Conservation (phyloP, 2,113 vertebrate genomes). For the Nerophis ophidion region DNA sequence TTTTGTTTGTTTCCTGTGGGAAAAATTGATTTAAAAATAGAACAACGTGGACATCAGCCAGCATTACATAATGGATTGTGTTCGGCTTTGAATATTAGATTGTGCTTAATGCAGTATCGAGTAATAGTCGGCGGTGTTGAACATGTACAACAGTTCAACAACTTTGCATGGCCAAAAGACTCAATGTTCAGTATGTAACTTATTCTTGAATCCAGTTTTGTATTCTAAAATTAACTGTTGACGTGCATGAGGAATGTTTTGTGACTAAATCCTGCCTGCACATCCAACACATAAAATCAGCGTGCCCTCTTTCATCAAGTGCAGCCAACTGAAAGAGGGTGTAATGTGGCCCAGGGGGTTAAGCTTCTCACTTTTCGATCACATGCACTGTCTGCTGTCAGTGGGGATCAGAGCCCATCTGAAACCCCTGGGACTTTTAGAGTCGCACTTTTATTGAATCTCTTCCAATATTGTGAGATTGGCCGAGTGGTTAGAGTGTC, state of each 20-base stretch:
- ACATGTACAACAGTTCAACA: not conserved
- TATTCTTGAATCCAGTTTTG: not conserved
- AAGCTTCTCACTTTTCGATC: constrained; percentile 52
- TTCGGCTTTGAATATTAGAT: no score
- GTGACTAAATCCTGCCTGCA: constrained; percentile 23
- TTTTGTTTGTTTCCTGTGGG: no score
- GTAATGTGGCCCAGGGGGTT: constrained; percentile 47
- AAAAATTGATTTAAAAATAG: no score
- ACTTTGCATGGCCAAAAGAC: not conserved
- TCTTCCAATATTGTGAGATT: constrained; percentile 5
- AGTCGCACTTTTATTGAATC: constrained; percentile 10
- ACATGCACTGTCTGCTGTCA: constrained; percentile 62
- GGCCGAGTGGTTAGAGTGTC: no score
- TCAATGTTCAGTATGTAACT: not conserved
- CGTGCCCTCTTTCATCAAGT: constrained; percentile 53
- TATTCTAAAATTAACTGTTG: not conserved
- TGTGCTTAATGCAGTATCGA: no score
- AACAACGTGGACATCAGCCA: no score
- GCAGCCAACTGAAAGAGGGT: constrained; percentile 54
- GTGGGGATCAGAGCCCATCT: constrained; percentile 49
- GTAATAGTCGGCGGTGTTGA: no score
- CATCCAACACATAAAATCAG: constrained; percentile 30
- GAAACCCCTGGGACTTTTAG: constrained; percentile 17
- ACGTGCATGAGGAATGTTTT: constrained; percentile 14
- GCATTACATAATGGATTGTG: no score